Evolutionary conservation across 2,113 vertebrate genomes (phyloP).

Genomic region (Rhabdornis inornatus): DNA sequence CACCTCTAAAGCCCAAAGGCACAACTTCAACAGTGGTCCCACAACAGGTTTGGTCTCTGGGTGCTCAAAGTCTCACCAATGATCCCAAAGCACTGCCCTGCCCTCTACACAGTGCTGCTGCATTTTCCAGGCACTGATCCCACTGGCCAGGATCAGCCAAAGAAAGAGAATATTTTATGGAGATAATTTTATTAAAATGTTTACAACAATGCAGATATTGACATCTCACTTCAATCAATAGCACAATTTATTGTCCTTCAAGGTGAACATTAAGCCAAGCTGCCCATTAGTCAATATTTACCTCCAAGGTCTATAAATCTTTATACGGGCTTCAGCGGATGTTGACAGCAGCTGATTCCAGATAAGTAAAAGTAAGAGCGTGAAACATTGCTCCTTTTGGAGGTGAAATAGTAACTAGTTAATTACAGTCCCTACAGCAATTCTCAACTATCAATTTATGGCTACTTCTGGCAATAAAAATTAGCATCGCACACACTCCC

Average conservation of each 20-base stretch:
- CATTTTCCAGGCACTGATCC: background rate
- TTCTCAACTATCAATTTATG: slow-evolving; percentile 74
- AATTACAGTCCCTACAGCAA: slow-evolving; percentile 72
- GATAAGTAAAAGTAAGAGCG: slow-evolving; percentile 75
- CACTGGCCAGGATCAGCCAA: background rate
- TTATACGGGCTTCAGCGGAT: slow-evolving; percentile 72
- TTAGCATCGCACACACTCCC: slow-evolving; percentile 53
- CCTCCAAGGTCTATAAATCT: slow-evolving; percentile 79
- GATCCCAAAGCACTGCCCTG: fast-evolving
- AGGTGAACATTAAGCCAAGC: slow-evolving; percentile 74
- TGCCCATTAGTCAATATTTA: slow-evolving; percentile 79
- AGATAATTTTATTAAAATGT: slow-evolving; percentile 77
- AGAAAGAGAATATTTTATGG: slow-evolving; percentile 71
- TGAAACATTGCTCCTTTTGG: slow-evolving; percentile 77
- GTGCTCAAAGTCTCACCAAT: background rate
- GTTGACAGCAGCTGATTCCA: slow-evolving; percentile 76
- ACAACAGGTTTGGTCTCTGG: background rate
- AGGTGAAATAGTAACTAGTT: slow-evolving; percentile 79
- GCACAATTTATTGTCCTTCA: slow-evolving; percentile 80
- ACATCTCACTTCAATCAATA: slow-evolving; percentile 72
- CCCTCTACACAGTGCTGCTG: fast-evolving
- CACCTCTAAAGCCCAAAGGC: background rate
- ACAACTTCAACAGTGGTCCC: too few species aligned
- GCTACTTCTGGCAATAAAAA: slow-evolving; percentile 72
- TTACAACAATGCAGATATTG: slow-evolving; percentile 80